A percentile compares a stretch with the other conserved stretches of the same genome.
phyloP scores from a whole-genome alignment of 2,797 vertebrate species.

The Petrocephalus schoutedeni region DNA sequence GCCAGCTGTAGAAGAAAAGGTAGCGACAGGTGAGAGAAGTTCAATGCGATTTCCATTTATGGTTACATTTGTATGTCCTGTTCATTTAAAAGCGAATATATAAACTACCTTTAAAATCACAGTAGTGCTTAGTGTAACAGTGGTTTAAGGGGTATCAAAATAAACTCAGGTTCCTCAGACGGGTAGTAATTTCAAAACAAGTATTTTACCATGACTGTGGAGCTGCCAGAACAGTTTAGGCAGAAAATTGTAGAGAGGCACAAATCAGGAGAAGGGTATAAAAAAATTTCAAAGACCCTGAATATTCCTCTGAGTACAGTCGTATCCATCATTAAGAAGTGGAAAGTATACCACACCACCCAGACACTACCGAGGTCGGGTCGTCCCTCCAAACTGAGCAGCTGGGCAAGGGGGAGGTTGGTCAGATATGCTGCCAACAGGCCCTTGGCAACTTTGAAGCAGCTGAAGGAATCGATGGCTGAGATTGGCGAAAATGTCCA shows the following conservation, averaged over 20 bases:
- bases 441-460: background rate
- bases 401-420: background rate
- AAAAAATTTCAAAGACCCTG: constrained; percentile 10
- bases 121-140: background rate
- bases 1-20: background rate
- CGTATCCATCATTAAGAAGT: background rate
- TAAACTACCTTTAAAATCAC: background rate
- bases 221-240: background rate
- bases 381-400: background rate
- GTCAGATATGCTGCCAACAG: background rate
- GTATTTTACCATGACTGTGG: background rate
- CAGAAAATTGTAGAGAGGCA: constrained; percentile 1
- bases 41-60: background rate
- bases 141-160: background rate
- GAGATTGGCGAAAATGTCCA: constrained; percentile 5
- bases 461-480: background rate
- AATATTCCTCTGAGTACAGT: constrained; percentile 16
- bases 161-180: constrained; percentile 4
- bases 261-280: constrained; percentile 14
- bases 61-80: background rate
- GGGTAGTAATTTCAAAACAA: background rate
- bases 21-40: background rate
- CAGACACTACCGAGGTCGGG: background rate
- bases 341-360: constrained; percentile 15
- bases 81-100: background rate